Evolutionary conservation across 2,797 vertebrate species (phyloP).

Genomic region (Pelodytes ibericus): DNA sequence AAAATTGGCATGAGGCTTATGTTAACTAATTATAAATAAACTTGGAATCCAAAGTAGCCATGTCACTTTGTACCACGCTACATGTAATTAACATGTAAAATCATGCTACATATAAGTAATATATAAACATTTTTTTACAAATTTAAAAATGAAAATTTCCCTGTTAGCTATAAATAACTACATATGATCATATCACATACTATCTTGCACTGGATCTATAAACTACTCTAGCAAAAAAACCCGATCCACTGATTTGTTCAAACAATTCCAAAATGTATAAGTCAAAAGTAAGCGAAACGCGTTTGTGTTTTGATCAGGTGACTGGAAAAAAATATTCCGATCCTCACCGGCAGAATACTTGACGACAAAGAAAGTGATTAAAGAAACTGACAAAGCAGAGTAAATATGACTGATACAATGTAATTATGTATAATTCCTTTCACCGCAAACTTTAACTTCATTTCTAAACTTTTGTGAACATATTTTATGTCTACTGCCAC

Average conservation of each 20-base stretch:
- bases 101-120: background rate
- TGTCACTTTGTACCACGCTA: background rate
- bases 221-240: background rate
- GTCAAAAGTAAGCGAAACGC: background rate
- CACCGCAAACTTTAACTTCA: background rate
- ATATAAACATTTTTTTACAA: too few relatives aligned
- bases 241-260: background rate
- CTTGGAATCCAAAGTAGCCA: background rate
- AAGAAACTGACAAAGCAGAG: background rate
- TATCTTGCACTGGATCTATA: background rate
- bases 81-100: background rate
- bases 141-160: background rate
- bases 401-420: conserved; percentile 2
- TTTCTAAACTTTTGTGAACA: conserved; percentile 11
- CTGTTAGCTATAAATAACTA: background rate
- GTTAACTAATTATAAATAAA: background rate
- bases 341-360: background rate
- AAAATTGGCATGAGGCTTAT: too few relatives aligned
- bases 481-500: conserved; percentile 8
- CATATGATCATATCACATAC: background rate
- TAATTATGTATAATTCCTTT: conserved; percentile 18
- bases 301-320: background rate
- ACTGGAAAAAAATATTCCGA: background rate
- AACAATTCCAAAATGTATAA: background rate
- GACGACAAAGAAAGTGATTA: background rate